Conservation (phyloP, 1,140 invertebrate genomes). For the Neelides sp. region DNA sequence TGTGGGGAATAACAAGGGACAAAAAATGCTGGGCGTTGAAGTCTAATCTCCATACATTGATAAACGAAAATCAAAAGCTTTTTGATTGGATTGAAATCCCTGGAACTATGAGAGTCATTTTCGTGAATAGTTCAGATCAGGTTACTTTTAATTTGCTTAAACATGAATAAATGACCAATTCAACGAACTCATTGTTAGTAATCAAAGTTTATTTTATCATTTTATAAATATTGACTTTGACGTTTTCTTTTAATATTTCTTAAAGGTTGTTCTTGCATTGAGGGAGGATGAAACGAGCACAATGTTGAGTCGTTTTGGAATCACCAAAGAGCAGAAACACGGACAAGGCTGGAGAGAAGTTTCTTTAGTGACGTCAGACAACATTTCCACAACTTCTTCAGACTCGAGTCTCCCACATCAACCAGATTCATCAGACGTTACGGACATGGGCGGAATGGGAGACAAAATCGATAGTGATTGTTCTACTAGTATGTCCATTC, state of each 20-base stretch:
- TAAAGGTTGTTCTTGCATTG: slow-evolving; percentile 21
- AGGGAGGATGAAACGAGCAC: slow-evolving; percentile 15
- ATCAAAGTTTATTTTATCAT: too few species aligned
- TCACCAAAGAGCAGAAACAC: slow-evolving; percentile 22
- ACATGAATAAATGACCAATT: background rate
- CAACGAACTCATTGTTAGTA: too few species aligned
- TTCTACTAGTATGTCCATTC: slow-evolving; percentile 13
- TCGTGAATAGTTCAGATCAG: slow-evolving; percentile 76
- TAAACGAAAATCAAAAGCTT: slow-evolving; percentile 36
- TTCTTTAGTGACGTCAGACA: slow-evolving; percentile 14
- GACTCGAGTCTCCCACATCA: too few species aligned
- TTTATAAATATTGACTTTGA: background rate
- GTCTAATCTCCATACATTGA: slow-evolving; percentile 14
- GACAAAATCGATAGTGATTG: slow-evolving; percentile 8
- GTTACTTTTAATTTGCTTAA: slow-evolving; percentile 41
- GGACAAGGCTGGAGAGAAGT: slow-evolving; percentile 28
- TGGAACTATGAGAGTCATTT: slow-evolving; percentile 65
- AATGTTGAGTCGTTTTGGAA: slow-evolving; percentile 13
- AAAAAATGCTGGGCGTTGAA: slow-evolving; percentile 32
- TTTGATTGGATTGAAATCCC: slow-evolving; percentile 57
- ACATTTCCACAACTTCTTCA: slow-evolving; percentile 11
- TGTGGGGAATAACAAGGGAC: slow-evolving; percentile 76
- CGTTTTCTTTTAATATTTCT: background rate
- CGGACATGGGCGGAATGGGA: background rate
- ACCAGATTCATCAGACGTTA: background rate